A percentile compares a stretch with the other conserved stretches of the same genome.
Conservation (phyloP, 2,888 invertebrate genomes). For the Campoplex nolae region DNA sequence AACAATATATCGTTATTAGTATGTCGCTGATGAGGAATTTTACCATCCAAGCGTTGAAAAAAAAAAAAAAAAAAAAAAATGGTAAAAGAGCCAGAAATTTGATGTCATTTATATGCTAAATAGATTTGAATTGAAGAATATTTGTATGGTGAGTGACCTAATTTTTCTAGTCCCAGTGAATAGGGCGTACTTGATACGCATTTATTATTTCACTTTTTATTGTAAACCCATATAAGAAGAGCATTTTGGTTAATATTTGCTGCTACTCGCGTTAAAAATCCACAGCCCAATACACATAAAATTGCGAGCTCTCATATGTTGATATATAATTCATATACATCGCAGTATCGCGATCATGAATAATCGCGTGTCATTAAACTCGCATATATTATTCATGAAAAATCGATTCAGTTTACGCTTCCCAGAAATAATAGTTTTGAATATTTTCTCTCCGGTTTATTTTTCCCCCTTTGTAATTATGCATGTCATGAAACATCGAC, state of each 20-base stretch:
- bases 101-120: conserved; percentile 2
- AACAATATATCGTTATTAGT: not conserved
- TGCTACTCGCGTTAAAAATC: not conserved
- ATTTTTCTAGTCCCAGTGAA: not conserved
- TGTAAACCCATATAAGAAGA: not conserved
- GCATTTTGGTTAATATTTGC: not conserved
- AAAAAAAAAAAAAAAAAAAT: not conserved
- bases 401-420: not conserved
- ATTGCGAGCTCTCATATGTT: not conserved
- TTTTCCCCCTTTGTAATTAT: not conserved
- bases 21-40: not conserved
- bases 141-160: not conserved
- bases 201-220: not conserved
- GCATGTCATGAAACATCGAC: not conserved
- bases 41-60: not conserved
- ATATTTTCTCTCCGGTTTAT: not conserved
- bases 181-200: not conserved
- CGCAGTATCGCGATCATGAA: not conserved
- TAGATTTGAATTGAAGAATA: not conserved
- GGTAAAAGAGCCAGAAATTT: not conserved
- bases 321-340: not conserved
- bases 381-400: conserved; percentile 3
- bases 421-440: not conserved
- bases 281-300: not conserved
- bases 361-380: conserved; percentile 1